Base-by-base conservation (phyloP, 2,113 vertebrate genomes). In the Craseonycteris thonglongyai region DNA sequence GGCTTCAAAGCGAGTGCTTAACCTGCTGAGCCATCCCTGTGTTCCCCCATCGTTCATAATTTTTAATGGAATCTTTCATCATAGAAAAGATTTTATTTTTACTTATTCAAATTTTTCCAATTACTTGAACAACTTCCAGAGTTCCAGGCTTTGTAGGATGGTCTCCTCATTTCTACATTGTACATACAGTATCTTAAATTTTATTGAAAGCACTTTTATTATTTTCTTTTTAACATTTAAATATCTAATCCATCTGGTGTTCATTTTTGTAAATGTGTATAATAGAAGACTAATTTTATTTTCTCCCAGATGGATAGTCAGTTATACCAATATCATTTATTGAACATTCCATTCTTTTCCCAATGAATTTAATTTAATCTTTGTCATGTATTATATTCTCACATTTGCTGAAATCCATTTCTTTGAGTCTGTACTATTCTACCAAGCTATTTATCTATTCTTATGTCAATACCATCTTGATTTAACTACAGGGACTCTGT, bases 211-310 rank as follows among this genome's bases (percentile, higher is more conserved):
- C 12, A 35, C 24, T 79, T 94, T 65, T 6, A 47, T 81, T 91
- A 33, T 68, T 94, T 96, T 66, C 9, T 75, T 89, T 92, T 91
- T 85, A 21, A 75, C 40, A 81, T 80, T 92, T 65, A 82, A 74
- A 56, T 93, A 72, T 68, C 68, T 69, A 86, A 71, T 56, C 59
- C 87, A 91, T 93, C 51, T 90, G 63, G 28, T 86, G 22, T 79
- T 88, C 78, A 82, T 79, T 87, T 93, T 90, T 93, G 5, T 83
- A 40, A 93, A 83, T 79, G 21, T 86, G 24, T 82, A 88, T 93
- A 28, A 47, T 72, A 88, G 82, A 26, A 94, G 61, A 65, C 13
- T 35, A 87, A 78, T 74, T 88, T 91, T 96, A 54, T 82, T 96
- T 94, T 95, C 30, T 68, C 93, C 72, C 56, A 93, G 30, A 63